These are phyloP conservation scores for Gorsachius goisagi DNA, from an alignment of 2,113 vertebrate species.

Conservation along the genomic window DNA sequence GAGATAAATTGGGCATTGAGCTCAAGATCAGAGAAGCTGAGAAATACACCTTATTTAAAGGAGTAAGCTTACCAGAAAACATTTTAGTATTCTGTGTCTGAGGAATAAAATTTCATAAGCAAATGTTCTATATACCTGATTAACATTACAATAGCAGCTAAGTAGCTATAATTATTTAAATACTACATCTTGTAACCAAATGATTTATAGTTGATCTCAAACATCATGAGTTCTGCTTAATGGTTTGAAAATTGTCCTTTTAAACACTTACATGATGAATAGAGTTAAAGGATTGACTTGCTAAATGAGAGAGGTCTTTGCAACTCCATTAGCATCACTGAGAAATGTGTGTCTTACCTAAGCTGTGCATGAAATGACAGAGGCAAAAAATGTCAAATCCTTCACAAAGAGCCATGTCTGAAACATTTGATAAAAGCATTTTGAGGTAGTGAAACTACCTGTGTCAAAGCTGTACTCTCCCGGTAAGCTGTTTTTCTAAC, in stretches of 20 bases:
- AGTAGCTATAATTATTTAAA: constrained; percentile 3
- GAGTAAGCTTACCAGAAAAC: background rate
- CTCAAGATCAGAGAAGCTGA: background rate
- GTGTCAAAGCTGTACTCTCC: background rate
- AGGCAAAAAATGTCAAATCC: background rate
- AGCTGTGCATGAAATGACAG: background rate
- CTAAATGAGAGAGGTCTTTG: background rate
- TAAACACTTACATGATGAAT: background rate
- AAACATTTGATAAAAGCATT: background rate
- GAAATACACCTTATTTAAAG: constrained; percentile 4
- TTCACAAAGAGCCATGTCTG: background rate
- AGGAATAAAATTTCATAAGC: constrained; percentile 25
- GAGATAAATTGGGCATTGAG: background rate
- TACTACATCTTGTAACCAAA: background rate
- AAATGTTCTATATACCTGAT: constrained; percentile 12
- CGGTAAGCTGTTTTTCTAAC: background rate
- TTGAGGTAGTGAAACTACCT: background rate
- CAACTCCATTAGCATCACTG: background rate
- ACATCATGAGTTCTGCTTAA: background rate
- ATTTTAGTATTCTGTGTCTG: background rate
- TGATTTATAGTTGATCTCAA: background rate
- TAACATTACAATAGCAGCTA: constrained; percentile 10
- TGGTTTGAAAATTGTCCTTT: background rate
- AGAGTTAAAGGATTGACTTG: background rate
- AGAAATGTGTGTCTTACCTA: background rate